These are phyloP conservation scores for Cassiopea andromeda DNA, from an alignment of 30 jellyfish, hydroid and myxozoan species.

Conservation along the genomic window DNA sequence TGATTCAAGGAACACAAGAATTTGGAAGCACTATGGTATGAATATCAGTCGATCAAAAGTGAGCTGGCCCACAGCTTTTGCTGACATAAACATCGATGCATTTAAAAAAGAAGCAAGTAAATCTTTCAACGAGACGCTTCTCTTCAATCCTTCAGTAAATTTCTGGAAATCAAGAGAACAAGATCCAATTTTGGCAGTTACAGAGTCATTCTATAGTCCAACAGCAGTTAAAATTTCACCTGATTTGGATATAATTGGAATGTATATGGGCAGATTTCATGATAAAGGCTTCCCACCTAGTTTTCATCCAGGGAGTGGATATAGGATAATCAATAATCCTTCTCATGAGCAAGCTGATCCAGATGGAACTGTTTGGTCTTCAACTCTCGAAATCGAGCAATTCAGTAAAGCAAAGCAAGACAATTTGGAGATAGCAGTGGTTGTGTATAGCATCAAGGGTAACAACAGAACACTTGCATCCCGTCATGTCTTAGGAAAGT, in stretches of 20 bases:
- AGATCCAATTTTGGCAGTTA: conserved; percentile 52
- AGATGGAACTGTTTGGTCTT: conserved; percentile 70
- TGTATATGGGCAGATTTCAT: conserved; percentile 4
- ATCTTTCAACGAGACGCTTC: conserved; percentile 44
- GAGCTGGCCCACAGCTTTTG: conserved; percentile 46
- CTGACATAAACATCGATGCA: conserved; percentile 46
- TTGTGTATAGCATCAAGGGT: conserved; percentile 54
- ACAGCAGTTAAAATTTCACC: conserved; percentile 56
- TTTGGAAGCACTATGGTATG: conserved; percentile 49
- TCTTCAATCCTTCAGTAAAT: conserved; percentile 39
- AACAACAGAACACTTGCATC: conserved; percentile 43
- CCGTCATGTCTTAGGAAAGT: conserved; percentile 59
- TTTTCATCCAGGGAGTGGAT: background rate
- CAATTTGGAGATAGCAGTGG: conserved; percentile 56
- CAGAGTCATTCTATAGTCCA: conserved; percentile 67
- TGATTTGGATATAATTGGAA: conserved; percentile 39
- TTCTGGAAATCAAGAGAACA: conserved; percentile 51
- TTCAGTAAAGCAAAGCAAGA: conserved; percentile 2
- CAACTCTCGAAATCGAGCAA: conserved; percentile 52
- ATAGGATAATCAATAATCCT: conserved; percentile 30
- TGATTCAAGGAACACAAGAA: conserved; percentile 19
- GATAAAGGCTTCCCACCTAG: conserved; percentile 28
- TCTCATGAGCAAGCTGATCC: conserved; percentile 71
- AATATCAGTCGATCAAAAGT: conserved; percentile 47
- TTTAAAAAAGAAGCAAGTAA: background rate